Conservation (phyloP, 2,113 vertebrate genomes). For the Oceanites oceanicus region DNA sequence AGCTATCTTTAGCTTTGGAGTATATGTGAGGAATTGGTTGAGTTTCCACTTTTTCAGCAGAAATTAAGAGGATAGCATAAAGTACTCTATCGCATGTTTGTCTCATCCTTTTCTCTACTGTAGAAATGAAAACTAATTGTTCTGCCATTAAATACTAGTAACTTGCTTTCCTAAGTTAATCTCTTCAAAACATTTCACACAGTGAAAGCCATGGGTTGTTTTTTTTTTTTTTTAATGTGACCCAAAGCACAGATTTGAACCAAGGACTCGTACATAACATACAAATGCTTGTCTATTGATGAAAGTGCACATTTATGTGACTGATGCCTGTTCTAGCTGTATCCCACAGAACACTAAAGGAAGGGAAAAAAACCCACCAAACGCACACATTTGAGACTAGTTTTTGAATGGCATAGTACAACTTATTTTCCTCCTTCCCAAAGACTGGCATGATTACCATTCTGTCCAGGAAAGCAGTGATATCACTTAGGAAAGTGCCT, state of each 20-base stretch:
- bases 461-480: not conserved
- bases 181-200: not conserved
- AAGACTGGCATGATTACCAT: not conserved
- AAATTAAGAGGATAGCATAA: not conserved
- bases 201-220: not conserved
- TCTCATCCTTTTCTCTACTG: not conserved
- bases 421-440: not conserved
- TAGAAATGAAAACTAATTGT: not conserved
- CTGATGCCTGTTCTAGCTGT: not conserved
- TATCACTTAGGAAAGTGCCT: not conserved
- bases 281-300: not conserved
- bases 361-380: not conserved
- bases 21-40: not conserved
- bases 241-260: not conserved
- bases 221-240: not conserved
- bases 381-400: not conserved
- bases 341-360: not conserved
- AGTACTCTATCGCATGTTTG: rapidly evolving
- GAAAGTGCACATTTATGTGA: not conserved
- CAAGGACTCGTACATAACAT: not conserved
- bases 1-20: not conserved
- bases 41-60: not conserved
- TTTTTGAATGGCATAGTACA: not conserved
- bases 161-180: not conserved
- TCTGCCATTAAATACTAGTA: not conserved